Evolutionary conservation across 2,888 invertebrate species (phyloP).

Genomic region (Paralinhomoeus sp.): DNA sequence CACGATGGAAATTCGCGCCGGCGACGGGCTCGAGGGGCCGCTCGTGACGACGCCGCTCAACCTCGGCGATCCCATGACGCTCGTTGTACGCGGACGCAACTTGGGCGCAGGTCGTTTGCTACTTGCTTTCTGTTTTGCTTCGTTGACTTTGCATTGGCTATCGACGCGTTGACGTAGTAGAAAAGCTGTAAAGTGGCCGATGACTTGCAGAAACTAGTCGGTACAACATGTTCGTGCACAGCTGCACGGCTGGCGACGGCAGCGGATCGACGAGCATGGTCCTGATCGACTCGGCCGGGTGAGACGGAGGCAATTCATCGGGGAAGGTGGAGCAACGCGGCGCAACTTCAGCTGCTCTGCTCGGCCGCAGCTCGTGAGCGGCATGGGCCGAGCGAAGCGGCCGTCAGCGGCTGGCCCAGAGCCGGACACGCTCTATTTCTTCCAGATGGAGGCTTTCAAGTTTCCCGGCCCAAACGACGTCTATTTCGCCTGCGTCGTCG

Average conservation of each 20-base stretch:
- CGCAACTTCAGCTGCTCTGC: constrained; percentile 13
- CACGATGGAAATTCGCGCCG: constrained; percentile 17
- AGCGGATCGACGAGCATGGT: constrained; percentile 13
- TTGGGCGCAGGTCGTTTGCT: background rate
- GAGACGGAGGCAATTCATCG: background rate
- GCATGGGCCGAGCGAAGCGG: constrained; percentile 10
- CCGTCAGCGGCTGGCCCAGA: background rate
- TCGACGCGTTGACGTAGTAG: too few relatives aligned
- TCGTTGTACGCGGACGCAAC: constrained; percentile 11
- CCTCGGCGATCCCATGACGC: constrained; percentile 19
- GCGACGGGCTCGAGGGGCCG: constrained; percentile 14
- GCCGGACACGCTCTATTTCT: constrained; percentile 5
- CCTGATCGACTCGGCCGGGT: constrained; percentile 19
- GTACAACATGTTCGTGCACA: constrained; percentile 24
- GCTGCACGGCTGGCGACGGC: constrained; percentile 21
- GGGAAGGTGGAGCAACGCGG: background rate
- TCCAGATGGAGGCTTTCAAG: constrained; percentile 10
- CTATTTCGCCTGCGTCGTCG: constrained; percentile 23
- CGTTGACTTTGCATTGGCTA: too few relatives aligned
- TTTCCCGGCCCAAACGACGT: constrained; percentile 23
- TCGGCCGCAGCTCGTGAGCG: constrained; percentile 15
- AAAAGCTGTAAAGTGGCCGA: too few relatives aligned
- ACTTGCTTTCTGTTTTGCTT: too few relatives aligned
- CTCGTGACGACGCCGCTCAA: constrained; percentile 15
- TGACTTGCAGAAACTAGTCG: constrained; percentile 10